Percentiles rank a stretch among this genome's conserved stretches.
These are phyloP conservation scores for Ormyrus pomaceus DNA, from an alignment of 2,888 invertebrate genomes.

Conservation along the genomic window DNA sequence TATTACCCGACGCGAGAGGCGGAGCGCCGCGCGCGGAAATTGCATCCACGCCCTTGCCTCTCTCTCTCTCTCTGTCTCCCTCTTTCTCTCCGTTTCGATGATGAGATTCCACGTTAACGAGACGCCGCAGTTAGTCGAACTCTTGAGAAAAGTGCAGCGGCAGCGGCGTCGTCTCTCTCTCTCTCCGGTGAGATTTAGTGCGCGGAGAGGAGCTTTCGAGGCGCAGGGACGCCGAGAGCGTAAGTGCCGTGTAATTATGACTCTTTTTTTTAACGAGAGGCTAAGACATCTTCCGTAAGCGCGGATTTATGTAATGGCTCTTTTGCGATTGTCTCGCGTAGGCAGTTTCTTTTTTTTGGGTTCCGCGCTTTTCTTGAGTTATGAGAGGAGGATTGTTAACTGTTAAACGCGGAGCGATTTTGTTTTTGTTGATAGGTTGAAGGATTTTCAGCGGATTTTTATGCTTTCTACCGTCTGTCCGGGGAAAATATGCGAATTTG, in stretches of 20 bases:
- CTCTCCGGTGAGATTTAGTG: too few species aligned
- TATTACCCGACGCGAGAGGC: slow-evolving; percentile 17
- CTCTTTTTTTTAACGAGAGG: slow-evolving; percentile 23
- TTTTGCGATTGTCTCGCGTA: neutral
- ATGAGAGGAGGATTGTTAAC: too few species aligned
- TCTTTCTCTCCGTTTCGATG: neutral
- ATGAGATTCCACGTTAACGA: slow-evolving; percentile 37
- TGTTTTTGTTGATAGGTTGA: too few species aligned
- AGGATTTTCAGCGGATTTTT: too few species aligned
- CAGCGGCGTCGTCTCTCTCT: too few species aligned
- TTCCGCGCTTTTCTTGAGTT: too few species aligned
- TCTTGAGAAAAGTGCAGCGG: too few species aligned
- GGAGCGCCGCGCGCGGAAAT: slow-evolving; percentile 17
- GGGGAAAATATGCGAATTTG: too few species aligned
- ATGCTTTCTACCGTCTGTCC: too few species aligned
- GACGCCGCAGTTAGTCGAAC: neutral
- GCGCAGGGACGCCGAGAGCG: neutral
- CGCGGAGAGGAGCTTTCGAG: too few species aligned
- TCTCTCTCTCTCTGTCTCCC: too few species aligned
- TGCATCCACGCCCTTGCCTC: slow-evolving; percentile 38
- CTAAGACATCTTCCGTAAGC: neutral
- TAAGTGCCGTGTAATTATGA: slow-evolving; percentile 28
- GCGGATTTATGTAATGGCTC: slow-evolving; percentile 34
- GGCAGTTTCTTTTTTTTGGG: slow-evolving; percentile 4
- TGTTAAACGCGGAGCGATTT: too few species aligned